A percentile compares a stretch with the other conserved stretches of the same genome.
These are phyloP conservation scores for Falco novaeseelandiae DNA, from an alignment of 2,797 vertebrate genomes.

Conservation along the genomic window DNA sequence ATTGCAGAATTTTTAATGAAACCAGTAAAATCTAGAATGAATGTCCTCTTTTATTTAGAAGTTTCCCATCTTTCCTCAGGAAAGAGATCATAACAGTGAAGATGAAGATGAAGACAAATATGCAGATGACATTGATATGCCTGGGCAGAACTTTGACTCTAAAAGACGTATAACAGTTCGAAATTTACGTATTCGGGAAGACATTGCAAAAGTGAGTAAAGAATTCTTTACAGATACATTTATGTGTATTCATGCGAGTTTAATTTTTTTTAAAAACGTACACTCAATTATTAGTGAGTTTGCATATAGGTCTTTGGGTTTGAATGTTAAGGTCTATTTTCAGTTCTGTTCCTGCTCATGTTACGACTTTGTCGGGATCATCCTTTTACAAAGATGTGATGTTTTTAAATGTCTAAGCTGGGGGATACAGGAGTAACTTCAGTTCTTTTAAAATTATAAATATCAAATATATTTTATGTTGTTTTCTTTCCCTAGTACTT, in stretches of 20 bases:
- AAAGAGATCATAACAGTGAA: constrained; percentile 94
- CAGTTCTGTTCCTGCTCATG: background rate
- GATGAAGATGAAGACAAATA: constrained; percentile 99
- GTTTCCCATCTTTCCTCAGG: constrained; percentile 73
- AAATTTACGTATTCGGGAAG: constrained; percentile 95
- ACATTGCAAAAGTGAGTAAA: constrained; percentile 93
- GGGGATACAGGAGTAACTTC: background rate
- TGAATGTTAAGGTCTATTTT: background rate
- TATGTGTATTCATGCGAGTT: background rate
- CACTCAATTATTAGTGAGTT: rapidly evolving
- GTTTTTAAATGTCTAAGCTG: background rate
- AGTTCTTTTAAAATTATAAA: background rate
- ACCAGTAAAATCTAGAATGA: background rate
- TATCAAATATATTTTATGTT: background rate
- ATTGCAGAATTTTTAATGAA: background rate
- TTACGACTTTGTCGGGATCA: background rate
- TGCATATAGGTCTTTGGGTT: background rate
- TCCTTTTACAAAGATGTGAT: background rate
- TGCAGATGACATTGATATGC: constrained; percentile 99
- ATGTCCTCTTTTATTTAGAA: background rate
- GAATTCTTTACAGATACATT: background rate
- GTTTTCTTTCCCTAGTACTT: constrained; percentile 84
- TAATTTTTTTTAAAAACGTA: no score
- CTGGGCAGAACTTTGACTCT: constrained; percentile 98
- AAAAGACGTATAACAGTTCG: constrained; percentile 97